Base-by-base conservation (phyloP, 2,888 invertebrate species). In the Volucella zonaria region DNA sequence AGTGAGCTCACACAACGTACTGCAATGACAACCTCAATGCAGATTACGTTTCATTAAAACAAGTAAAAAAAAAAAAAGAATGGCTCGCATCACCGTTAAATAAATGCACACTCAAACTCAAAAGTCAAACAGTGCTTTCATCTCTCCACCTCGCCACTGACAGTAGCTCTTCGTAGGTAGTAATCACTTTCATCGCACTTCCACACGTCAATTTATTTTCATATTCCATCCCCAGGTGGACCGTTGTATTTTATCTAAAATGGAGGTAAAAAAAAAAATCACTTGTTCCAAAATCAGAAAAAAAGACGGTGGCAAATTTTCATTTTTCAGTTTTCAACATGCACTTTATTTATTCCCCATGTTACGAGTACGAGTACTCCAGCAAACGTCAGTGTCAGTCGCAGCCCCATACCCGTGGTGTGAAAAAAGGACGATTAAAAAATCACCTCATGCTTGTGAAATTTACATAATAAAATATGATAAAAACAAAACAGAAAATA, bases 161-260 rank as follows among this genome's bases (percentile, higher is more conserved):
- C 75, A 67, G 67, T 59, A 67, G 66, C 51, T 23, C 18, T 23
- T 23, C 2, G 18, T 2, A 2, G 18, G 66, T 43, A 43, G 58
- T 75, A 75, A 75, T 67, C 75, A 67, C 75, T 76, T 67, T 76
- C 52, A 76, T 59, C 67, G 59, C 42, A 67, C 59, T 73, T 74
- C 51, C 62, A 52, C 14, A 10, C 54, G 51, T 82, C 62, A 73
- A 77, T 73, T 74, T 61, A 79, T 79, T 73, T 82, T 43, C 71
- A 82, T 77, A 77, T 77, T 82, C 54, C 54, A 66, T 71, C 40
- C 47, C 66, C 66, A 64, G 31, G 31, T 42, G 61, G 66, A 77
- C 62, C 54, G 59, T 66, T 66, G 49, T 81, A 15, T 31, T 31
- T 71, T 81, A 71, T 71, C 76, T 76, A 51, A 70, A 71, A 71